Evolutionary conservation across 2,797 vertebrate genomes (phyloP), one percentile per base, ranked within the genome.

Genomic region (Strix occidentalis): DNA sequence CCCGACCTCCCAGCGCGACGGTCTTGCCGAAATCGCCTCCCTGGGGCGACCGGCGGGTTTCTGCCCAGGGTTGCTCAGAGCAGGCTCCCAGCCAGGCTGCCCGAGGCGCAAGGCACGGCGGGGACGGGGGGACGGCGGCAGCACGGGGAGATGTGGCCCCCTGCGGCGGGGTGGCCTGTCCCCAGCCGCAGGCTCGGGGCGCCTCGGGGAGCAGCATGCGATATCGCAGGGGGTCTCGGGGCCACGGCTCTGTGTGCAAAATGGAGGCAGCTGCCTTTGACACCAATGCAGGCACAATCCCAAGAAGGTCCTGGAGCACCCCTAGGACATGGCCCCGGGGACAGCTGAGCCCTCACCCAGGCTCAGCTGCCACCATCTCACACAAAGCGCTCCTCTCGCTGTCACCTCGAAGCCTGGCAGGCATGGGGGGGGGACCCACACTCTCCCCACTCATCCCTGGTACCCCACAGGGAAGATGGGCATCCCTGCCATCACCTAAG

Each of bases 351-450:
- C 93, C 86, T 77, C 0, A 0, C 26, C 51, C 0, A 0, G 93
- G 94, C 96, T 95, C 11, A 1, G 53, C 87, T 97, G 95, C 85
- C 87, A 51, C 96, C 24, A 0, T 39, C 79, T 96, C 90, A 71
- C 95, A 78, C 84, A 83, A 95, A 90, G 88, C 35, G 75, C 86
- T 95, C 71, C 88, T 77, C 64, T 81, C 4, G 1, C 79, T 78
- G 65, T 64, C 87, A 93, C 64, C 89, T 83, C 0, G 1, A 89
- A 89, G 45, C 50, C 77, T 63, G 65, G 64, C 75, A 90, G 51
- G 51, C 51, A 31, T 3, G 13, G 28, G 16, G 26, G 37, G 39
- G 37, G 18, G 10, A 26, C 68, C 53, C 48, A 10, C 7, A 2
- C 45, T 58, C 37, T 90, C 39, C 23, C 25, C 14, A 17, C 4